Conservation (phyloP, 2,113 vertebrate species). For the Empidonax traillii region DNA sequence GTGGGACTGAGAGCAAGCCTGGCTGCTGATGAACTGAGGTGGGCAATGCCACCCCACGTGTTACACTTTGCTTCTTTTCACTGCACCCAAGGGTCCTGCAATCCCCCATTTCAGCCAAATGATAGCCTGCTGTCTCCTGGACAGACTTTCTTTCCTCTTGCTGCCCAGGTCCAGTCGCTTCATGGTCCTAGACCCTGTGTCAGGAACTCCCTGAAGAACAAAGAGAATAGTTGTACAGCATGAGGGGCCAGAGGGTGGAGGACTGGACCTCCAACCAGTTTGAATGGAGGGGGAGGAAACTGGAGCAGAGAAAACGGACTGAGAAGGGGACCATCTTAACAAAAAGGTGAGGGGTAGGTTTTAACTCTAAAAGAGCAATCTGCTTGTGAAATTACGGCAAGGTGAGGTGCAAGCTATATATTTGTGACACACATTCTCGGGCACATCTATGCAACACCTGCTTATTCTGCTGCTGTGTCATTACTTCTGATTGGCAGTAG, state of each 20-base stretch:
- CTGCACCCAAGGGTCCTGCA: neutral
- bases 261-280: neutral
- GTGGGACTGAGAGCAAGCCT: neutral
- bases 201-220: neutral
- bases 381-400: neutral
- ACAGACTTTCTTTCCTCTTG: neutral
- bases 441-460: fast-evolving
- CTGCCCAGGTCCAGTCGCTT: neutral
- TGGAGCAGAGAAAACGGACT: neutral
- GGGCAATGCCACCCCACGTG: neutral
- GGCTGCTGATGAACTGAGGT: neutral
- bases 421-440: neutral
- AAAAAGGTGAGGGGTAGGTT: neutral
- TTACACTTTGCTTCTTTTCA: neutral
- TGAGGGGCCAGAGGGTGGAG: neutral
- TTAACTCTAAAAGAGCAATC: neutral
- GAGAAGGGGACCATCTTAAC: neutral
- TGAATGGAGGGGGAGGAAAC: neutral
- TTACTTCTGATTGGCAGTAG: neutral
- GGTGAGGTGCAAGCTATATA: neutral
- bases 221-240: neutral
- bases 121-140: neutral
- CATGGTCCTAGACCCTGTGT: neutral
- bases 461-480: neutral
- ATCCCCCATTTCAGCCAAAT: neutral